Evolutionary conservation across 1,140 invertebrate genomes (phyloP), one percentile per base, ranked within the genome.

Genomic region (Maconellicoccus hirsutus): DNA sequence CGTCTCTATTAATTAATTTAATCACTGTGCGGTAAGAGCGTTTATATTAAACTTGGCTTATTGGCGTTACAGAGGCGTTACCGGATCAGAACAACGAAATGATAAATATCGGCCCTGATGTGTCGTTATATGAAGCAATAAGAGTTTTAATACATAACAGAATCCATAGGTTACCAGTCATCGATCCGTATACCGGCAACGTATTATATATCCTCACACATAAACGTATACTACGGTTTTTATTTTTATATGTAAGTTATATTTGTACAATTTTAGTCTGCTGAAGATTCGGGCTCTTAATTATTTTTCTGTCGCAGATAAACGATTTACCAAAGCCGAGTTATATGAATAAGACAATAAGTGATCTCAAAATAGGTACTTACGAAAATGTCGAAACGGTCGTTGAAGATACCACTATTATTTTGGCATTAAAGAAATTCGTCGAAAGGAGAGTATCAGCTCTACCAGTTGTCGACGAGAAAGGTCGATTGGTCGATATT

Each of bases 171-270:
- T 84, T 98, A 77, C 96, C 97, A 76, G 94, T 99, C 72, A 94
- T 99, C 77, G 96, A 98, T 82, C 87, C 89, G 16, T 84, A 87
- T 61, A 96, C 95, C 19, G 95, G 95, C 79, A 98, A 98, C 81
- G 96, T 98, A 74, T 86, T 98, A 70, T 98, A 98, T 80, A 98
- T 99, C 79, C 86, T 99, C 73, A 99, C 97, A 69, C 97, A 99
- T 81, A 99, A 99, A 82, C 86, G 97, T 77, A 98, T 99, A 81
- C 86, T 99, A 71, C 89, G 95, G 79, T 99, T 98, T 82, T 86
- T 99, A 69, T 98, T 97, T 82, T 86, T 99, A 80, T 99, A 98
- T 85, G 95, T 99, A 84, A 95, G 94, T 90, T 52, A 8, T 52
- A 52, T 52, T 33, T 33, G 29, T 12, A n/a, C 29, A 33, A 33